Evolutionary conservation across 2,113 vertebrate genomes (phyloP), one percentile per base, ranked within the genome.

Genomic region (Cheirogaleus medius): DNA sequence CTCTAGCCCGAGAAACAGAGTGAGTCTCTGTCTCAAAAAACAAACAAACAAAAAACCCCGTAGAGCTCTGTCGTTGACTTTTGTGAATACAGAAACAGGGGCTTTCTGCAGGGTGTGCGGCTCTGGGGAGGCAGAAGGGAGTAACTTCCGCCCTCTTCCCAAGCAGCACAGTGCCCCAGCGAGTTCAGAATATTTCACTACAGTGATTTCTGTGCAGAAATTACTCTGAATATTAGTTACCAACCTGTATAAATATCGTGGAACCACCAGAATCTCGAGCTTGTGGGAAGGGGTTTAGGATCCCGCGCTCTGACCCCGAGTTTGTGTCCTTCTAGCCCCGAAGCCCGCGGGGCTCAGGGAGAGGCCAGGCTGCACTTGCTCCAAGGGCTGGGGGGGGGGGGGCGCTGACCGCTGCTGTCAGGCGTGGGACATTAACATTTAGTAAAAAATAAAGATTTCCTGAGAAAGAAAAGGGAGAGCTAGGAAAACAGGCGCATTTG

Each of bases 101-200:
- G 2, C 56, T 64, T 73, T 71, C 63, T 83, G 49, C 12, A 44
- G 27, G 32, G 3, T 32, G 15, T 23, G 34, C 14, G 37, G 20
- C 37, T 25, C 11, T 2, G 15, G 10, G 10, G 12, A 73, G 56
- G 58, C 44, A 66, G 64, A 25, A 34, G 74, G 64, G 20, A 69
- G 8, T 7, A 39, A 56, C 27, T 73, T 77, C 8, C 32, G 32
- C 14, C 34, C 42, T 39, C 34, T 86, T 1, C 6, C n/a, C 12
- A n/a, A 18, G n/a, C 1, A 44, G 66, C 4, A 2, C 42, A 37
- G 47, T 20, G 54, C 32, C 44, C 34, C 6, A 1, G 1, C 0
- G 4, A n/a, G 34, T 29, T 81, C 47, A 12, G 63, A 34, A 34
- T 64, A 17, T 56, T 63, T 56, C 32, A 47, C 3, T 17, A 18